Evolutionary conservation across 2,888 invertebrate genomes (phyloP).

Genomic region (Stenoptilia bipunctidactyla): DNA sequence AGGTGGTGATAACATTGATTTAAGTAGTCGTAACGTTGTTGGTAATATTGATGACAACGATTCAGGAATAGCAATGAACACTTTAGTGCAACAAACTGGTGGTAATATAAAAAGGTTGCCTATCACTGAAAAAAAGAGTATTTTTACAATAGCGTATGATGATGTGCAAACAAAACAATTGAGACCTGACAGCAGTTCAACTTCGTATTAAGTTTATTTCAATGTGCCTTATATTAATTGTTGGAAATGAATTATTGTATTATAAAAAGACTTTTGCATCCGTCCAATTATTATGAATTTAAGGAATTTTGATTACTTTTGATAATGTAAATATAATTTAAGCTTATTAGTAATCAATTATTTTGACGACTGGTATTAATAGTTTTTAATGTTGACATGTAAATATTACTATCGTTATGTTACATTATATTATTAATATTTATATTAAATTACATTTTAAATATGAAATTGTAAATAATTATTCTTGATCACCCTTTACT

Average conservation of each 20-base stretch:
- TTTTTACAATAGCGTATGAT: constrained; percentile 93
- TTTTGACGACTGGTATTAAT: constrained; percentile 47
- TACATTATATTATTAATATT: constrained; percentile 21
- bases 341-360: constrained; percentile 12
- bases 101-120: constrained; percentile 72
- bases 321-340: neutral
- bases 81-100: constrained; percentile 61
- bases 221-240: constrained; percentile 36
- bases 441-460: constrained; percentile 48
- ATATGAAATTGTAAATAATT: constrained; percentile 52
- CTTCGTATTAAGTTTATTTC: constrained; percentile 60
- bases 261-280: constrained; percentile 14
- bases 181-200: constrained; percentile 83
- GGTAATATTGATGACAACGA: constrained; percentile 77
- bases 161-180: constrained; percentile 89
- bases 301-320: constrained; percentile 7
- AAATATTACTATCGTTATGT: constrained; percentile 21
- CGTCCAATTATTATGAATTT: constrained; percentile 17
- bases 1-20: constrained; percentile 41
- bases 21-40: constrained; percentile 27
- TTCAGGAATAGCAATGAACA: constrained; percentile 83
- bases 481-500: constrained; percentile 35
- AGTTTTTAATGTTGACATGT: constrained; percentile 31
- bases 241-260: constrained; percentile 9
- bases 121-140: constrained; percentile 89